phyloP scores from a whole-genome alignment of 1,140 invertebrate genomes.

The Lutraria rhynchaena region DNA sequence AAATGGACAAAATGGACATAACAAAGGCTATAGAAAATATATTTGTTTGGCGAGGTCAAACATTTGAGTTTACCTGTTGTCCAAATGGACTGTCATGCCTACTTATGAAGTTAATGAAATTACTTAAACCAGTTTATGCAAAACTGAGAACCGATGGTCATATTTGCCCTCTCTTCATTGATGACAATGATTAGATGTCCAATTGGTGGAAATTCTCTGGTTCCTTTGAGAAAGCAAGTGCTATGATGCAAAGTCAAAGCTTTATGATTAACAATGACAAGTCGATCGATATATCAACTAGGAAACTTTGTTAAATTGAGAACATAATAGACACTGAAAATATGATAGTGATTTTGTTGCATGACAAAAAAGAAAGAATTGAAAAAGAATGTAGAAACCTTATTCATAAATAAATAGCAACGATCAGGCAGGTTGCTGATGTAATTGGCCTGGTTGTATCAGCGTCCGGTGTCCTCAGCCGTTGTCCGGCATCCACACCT shows the following conservation, averaged over 20 bases:
- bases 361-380: conserved; percentile 49
- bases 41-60: conserved; percentile 55
- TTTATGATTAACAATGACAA: conserved; percentile 56
- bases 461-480: conserved; percentile 17
- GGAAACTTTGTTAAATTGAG: conserved; percentile 49
- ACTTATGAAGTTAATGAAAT: conserved; percentile 14
- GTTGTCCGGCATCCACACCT: too few relatives aligned
- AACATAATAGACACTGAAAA: conserved; percentile 57
- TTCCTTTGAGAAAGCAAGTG: conserved; percentile 41
- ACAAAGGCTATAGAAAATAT: conserved; percentile 31
- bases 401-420: neutral
- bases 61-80: conserved; percentile 3
- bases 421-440: conserved; percentile 19
- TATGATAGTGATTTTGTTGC: conserved; percentile 44
- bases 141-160: conserved; percentile 10
- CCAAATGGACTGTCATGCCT: conserved; percentile 24
- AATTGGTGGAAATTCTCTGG: conserved; percentile 42
- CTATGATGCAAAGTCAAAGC: conserved; percentile 1
- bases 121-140: conserved; percentile 57
- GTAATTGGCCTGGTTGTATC: conserved; percentile 15
- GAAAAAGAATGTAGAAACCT: conserved; percentile 20
- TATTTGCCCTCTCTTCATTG: conserved; percentile 38
- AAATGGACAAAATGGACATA: conserved; percentile 57
- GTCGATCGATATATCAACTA: conserved; percentile 53
- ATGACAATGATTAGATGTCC: conserved; percentile 10